These are phyloP conservation scores for Andrena camellia DNA, from an alignment of 2,888 invertebrate species.

Conservation along the genomic window DNA sequence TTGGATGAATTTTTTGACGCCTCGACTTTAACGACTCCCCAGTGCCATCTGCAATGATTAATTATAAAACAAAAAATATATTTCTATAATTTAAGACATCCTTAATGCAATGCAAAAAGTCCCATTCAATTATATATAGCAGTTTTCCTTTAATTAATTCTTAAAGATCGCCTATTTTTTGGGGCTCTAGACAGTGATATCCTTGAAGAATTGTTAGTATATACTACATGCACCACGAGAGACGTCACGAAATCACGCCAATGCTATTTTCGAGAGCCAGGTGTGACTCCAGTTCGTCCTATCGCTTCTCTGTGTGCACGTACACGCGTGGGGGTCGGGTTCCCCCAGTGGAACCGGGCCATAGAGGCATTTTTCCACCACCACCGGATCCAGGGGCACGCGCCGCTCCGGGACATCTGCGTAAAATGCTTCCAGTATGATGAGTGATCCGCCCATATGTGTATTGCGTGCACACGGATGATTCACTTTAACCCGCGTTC, in stretches of 20 bases:
- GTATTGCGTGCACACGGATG: constrained; percentile 33
- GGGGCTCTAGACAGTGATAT: too few species aligned
- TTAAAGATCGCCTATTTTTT: too few species aligned
- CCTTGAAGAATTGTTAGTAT: neutral
- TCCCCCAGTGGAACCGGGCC: constrained; percentile 31
- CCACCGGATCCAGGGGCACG: constrained; percentile 76
- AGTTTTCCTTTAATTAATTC: too few species aligned
- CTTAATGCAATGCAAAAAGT: too few species aligned
- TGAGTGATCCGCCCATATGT: constrained; percentile 45
- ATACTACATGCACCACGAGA: neutral
- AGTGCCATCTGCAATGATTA: too few species aligned
- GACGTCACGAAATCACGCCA: constrained; percentile 71
- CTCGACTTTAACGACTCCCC: too few species aligned
- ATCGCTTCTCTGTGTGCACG: constrained; percentile 17
- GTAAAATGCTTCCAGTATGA: constrained; percentile 61
- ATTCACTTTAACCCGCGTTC: constrained; percentile 35
- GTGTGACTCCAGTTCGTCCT: constrained; percentile 65
- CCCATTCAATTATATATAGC: too few species aligned
- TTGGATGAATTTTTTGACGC: too few species aligned
- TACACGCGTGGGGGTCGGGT: constrained; percentile 61
- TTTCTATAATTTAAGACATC: too few species aligned
- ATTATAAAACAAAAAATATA: too few species aligned
- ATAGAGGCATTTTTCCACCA: constrained; percentile 50
- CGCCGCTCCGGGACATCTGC: constrained; percentile 80
- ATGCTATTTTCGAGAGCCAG: constrained; percentile 74